Base-by-base conservation (phyloP, 2,113 vertebrate species). In the Onychorhynchus coronatus region DNA sequence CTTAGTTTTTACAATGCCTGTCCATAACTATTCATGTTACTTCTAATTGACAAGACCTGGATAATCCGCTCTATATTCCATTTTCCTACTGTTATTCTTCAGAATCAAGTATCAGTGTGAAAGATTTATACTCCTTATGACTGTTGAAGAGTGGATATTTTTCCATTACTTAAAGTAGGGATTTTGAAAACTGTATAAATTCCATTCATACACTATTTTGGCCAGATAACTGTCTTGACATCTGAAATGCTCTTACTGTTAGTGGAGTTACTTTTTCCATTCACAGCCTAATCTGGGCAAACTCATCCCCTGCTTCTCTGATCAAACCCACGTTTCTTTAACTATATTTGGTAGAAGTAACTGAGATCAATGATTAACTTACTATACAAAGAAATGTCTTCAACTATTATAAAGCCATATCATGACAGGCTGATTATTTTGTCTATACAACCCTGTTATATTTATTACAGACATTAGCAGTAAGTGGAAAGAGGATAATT, bases 401-500 rank as follows among this genome's bases (percentile, higher is more conserved):
- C 39, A 78, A 35, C 22, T 63, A 27, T 58, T 63, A 47, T 53
- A 78, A 92, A 75, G 22, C 33, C 25, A 53, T 37, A 49, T 12
- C 2, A 1, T 58, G 42, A 21, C 44, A 72, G n/a, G 76, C 39
- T 91, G 84, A 95, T 97, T 93, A 96, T 88, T 96, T 93, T 84
- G 35, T 70, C 87, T 71, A 49, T 50, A 79, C 16, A 75, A 41
- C 39, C 39, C 89, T 0, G 2, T 84, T 70, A 24, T 90, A 96
- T 90, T 95, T 96, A 93, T 93, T 90, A 95, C 55, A 92, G 70
- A 31, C 62, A 92, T 88, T 89, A 96, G 41, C 31, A 56, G 47
- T 47, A 59, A 96, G 46, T 70, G 42, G 52, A 95, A 95, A 70
- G 49, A 86, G n/a, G 21, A 16, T 25, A 15, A 24, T 58, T 67